phyloP scores from a whole-genome alignment of 2,113 vertebrate genomes.

The Scophthalmus maximus region DNA sequence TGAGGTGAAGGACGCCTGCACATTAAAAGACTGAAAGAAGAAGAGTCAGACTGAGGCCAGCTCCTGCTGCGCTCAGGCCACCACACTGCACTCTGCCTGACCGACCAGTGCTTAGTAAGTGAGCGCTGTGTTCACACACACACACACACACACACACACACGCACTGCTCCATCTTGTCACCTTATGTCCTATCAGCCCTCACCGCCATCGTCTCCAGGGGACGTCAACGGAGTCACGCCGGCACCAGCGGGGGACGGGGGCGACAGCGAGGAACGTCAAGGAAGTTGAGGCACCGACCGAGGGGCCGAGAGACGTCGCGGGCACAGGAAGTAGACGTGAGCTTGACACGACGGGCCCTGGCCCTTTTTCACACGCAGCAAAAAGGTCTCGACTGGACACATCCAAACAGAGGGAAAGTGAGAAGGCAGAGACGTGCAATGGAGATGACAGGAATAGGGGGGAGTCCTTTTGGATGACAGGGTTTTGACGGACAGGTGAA shows the following conservation, averaged over 20 bases:
- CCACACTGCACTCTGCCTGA: constrained; percentile 37
- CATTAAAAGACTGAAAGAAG: constrained; percentile 63
- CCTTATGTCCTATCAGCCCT: constrained; percentile 68
- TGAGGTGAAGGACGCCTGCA: constrained; percentile 49
- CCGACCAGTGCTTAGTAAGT: constrained; percentile 39
- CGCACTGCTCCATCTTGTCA: constrained; percentile 57
- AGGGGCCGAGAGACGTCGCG: constrained; percentile 11
- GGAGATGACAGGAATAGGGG: constrained; percentile 28
- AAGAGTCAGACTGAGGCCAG: constrained; percentile 41
- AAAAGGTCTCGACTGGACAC: constrained; percentile 69
- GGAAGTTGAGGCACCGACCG: constrained; percentile 28
- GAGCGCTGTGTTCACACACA: constrained; percentile 16
- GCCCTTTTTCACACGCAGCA: constrained; percentile 65
- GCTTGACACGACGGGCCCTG: constrained; percentile 58
- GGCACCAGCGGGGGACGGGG: constrained; percentile 40
- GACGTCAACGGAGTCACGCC: constrained; percentile 66
- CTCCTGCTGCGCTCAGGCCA: constrained; percentile 51
- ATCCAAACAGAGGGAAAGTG: constrained; percentile 68
- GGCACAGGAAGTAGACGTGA: constrained; percentile 35
- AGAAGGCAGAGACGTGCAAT: constrained; percentile 38
- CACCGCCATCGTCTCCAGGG: constrained; percentile 58
- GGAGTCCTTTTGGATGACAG: constrained; percentile 36
- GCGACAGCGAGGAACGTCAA: constrained; percentile 47
- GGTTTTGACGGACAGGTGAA: constrained; percentile 68
- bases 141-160: constrained; percentile 37